A percentile compares a stretch with the other conserved stretches of the same genome.
Evolutionary conservation across 2,888 invertebrate genomes (phyloP).

Genomic region (Eupithecia vulgata): DNA sequence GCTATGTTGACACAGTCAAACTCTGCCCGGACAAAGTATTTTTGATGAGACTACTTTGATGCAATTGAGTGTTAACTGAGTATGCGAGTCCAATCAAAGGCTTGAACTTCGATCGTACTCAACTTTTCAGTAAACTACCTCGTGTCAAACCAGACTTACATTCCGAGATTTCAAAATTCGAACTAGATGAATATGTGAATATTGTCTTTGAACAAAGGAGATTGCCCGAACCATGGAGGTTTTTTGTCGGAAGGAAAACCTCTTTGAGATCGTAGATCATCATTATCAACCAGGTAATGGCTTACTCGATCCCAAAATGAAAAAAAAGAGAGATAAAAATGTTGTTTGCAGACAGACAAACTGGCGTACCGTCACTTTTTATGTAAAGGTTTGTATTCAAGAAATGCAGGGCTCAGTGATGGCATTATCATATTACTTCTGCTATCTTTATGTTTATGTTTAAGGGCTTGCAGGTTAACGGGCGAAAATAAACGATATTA

Average conservation of each 20-base stretch:
- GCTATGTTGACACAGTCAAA: background rate
- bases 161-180: background rate
- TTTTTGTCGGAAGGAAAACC: background rate
- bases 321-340: background rate
- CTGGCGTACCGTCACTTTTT: background rate
- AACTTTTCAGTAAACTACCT: background rate
- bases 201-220: background rate
- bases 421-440: constrained; percentile 15
- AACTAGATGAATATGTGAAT: background rate
- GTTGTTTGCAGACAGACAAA: background rate
- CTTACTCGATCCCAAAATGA: background rate
- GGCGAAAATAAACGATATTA: constrained; percentile 8
- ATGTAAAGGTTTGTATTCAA: constrained; percentile 1
- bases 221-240: background rate
- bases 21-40: background rate
- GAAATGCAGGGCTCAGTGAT: background rate
- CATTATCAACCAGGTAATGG: background rate
- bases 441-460: constrained; percentile 19
- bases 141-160: background rate
- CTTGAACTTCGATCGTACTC: background rate
- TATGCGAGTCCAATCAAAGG: background rate
- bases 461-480: constrained; percentile 9
- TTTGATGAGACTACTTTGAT: no score
- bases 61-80: no score
- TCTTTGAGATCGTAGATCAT: background rate